These are phyloP conservation scores for Sebastes steindachneri DNA, from an alignment of 2,797 vertebrate genomes.

Conservation along the genomic window DNA sequence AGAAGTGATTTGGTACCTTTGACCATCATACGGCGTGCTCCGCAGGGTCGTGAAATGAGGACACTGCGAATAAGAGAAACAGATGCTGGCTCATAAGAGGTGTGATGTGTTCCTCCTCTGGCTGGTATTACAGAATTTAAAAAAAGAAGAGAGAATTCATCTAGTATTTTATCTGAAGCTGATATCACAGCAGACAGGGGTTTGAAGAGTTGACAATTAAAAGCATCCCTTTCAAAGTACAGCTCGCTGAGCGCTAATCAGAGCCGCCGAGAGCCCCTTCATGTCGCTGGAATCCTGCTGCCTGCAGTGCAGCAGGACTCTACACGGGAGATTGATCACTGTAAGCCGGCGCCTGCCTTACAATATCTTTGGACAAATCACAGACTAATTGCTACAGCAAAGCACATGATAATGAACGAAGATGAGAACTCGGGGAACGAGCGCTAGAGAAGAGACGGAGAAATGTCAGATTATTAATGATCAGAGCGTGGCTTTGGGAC, in stretches of 20 bases:
- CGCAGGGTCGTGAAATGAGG: background rate
- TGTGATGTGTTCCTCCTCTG: background rate
- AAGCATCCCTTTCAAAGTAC: conserved; percentile 46
- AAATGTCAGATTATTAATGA: conserved; percentile 43
- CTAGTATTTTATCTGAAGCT: conserved; percentile 27
- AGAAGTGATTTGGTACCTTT: background rate
- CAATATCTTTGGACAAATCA: conserved; percentile 57
- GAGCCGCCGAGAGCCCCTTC: conserved; percentile 37
- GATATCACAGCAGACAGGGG: conserved; percentile 22
- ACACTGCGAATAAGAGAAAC: background rate
- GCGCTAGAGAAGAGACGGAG: background rate
- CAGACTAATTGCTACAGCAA: conserved; percentile 38
- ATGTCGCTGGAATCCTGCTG: conserved; percentile 20
- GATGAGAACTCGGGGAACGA: conserved; percentile 7
- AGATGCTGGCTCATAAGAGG: background rate
- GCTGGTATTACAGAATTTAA: background rate
- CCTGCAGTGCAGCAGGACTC: background rate
- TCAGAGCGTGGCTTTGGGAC: conserved; percentile 41
- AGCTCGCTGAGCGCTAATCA: conserved; percentile 39
- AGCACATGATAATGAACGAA: conserved; percentile 29
- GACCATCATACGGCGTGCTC: too few relatives aligned
- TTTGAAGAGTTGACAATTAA: conserved; percentile 54
- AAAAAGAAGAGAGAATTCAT: background rate
- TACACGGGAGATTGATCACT: conserved; percentile 21
- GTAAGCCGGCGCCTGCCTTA: background rate